A percentile compares a stretch with the other conserved stretches of the same genome.
Conservation (phyloP, 2,797 vertebrate species). For the Orientallactaga sibirica region DNA sequence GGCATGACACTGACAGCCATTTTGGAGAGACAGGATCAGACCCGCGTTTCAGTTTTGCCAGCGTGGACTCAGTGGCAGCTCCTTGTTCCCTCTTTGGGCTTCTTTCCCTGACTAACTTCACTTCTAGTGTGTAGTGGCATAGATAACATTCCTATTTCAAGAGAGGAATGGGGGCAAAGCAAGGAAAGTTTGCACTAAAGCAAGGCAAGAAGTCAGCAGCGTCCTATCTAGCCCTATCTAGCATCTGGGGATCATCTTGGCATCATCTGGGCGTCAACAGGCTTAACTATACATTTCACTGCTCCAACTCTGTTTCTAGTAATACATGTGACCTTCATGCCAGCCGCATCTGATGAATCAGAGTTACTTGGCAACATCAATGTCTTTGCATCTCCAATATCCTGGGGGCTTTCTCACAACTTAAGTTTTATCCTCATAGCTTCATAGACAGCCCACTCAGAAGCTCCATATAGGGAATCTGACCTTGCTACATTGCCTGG, state of each 20-base stretch:
- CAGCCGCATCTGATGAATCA: not conserved
- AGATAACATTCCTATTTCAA: not conserved
- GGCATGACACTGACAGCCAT: too few relatives aligned
- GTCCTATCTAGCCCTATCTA: too few relatives aligned
- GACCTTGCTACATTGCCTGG: not conserved
- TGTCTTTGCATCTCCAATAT: not conserved
- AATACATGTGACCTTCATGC: too few relatives aligned
- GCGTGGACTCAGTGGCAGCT: too few relatives aligned
- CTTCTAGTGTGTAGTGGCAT: too few relatives aligned
- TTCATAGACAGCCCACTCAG: not conserved
- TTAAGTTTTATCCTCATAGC: not conserved
- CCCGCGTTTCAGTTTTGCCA: too few relatives aligned
- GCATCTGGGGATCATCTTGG: not conserved
- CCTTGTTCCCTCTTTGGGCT: too few relatives aligned
- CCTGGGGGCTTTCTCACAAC: not conserved
- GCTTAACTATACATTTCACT: too few relatives aligned
- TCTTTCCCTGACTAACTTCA: too few relatives aligned
- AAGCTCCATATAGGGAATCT: not conserved
- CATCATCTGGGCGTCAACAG: not conserved
- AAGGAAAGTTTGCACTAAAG: not conserved
- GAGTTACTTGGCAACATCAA: not conserved
- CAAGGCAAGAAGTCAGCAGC: not conserved
- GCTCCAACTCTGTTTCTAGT: not conserved
- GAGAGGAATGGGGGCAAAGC: not conserved
- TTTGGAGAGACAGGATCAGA: too few relatives aligned